Conservation (phyloP, 2,797 vertebrate genomes). For the Bradypodion ventrale region DNA sequence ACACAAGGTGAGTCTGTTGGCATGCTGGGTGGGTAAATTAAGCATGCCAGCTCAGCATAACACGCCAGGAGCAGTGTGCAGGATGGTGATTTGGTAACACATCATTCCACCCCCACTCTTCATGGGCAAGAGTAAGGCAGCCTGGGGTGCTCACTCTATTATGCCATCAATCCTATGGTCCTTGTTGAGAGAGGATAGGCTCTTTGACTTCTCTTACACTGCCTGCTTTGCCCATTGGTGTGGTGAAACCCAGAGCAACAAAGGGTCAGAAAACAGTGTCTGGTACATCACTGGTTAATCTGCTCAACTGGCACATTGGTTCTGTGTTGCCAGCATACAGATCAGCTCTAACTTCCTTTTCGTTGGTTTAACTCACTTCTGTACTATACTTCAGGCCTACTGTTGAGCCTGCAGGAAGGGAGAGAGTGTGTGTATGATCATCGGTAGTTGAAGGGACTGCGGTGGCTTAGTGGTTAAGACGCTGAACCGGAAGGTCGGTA, state of each 20-base stretch:
- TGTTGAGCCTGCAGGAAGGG: too few relatives aligned
- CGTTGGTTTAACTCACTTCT: too few relatives aligned
- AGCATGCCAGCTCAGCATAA: background rate
- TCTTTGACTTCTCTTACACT: background rate
- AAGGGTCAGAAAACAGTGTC: background rate
- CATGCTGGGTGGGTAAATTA: too few relatives aligned
- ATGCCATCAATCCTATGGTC: background rate
- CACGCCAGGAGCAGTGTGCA: background rate
- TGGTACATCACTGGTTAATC: background rate
- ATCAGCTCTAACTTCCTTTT: background rate
- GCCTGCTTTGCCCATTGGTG: background rate
- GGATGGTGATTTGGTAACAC: background rate
- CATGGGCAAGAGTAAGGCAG: background rate
- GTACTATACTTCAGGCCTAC: too few relatives aligned
- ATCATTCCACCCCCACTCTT: background rate
- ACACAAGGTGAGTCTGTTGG: constrained; percentile 86
- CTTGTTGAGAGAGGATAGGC: background rate
- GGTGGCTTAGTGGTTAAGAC: too few relatives aligned
- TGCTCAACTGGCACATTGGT: too few relatives aligned
- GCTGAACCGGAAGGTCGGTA: too few relatives aligned
- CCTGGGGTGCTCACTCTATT: too few relatives aligned
- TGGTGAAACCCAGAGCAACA: background rate
- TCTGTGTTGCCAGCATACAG: background rate
- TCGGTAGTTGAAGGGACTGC: too few relatives aligned
- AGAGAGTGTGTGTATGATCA: too few relatives aligned